These are phyloP conservation scores for Tringa solitaria DNA, from an alignment of 2,113 vertebrate species.

Conservation along the genomic window DNA sequence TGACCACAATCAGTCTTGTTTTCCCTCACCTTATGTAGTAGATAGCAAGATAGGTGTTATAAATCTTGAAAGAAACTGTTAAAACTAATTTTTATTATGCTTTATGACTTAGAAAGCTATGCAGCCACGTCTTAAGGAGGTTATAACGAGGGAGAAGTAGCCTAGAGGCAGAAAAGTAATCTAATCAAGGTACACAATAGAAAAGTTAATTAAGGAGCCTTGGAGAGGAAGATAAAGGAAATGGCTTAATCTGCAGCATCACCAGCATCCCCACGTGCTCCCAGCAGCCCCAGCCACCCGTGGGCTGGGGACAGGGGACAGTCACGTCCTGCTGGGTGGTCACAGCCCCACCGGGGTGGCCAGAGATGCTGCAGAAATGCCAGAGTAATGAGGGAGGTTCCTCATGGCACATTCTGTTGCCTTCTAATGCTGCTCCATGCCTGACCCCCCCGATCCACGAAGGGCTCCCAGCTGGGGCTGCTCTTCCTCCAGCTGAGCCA, in stretches of 20 bases:
- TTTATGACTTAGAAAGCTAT: neutral
- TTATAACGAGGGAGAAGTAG: neutral
- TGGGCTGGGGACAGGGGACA: neutral
- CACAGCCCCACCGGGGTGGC: neutral
- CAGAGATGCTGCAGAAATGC: neutral
- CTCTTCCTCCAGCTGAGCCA: neutral
- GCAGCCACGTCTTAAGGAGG: neutral
- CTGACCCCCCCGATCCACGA: fast-evolving
- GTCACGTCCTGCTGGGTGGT: fast-evolving
- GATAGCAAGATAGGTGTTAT: neutral
- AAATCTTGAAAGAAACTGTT: neutral
- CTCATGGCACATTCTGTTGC: fast-evolving
- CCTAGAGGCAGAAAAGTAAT: slow-evolving; percentile 22
- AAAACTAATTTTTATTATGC: neutral
- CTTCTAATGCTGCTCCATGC: fast-evolving
- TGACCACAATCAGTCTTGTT: fast-evolving
- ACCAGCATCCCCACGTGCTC: neutral
- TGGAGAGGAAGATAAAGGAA: neutral
- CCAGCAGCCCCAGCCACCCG: fast-evolving
- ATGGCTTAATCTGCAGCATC: neutral
- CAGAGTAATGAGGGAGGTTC: fast-evolving
- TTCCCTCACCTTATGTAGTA: neutral
- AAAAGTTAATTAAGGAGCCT: slow-evolving; percentile 30
- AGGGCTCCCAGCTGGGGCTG: neutral
- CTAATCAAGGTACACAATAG: slow-evolving; percentile 27